Base-by-base conservation (phyloP, 2,113 vertebrate genomes). In the Tiliqua scincoides region DNA sequence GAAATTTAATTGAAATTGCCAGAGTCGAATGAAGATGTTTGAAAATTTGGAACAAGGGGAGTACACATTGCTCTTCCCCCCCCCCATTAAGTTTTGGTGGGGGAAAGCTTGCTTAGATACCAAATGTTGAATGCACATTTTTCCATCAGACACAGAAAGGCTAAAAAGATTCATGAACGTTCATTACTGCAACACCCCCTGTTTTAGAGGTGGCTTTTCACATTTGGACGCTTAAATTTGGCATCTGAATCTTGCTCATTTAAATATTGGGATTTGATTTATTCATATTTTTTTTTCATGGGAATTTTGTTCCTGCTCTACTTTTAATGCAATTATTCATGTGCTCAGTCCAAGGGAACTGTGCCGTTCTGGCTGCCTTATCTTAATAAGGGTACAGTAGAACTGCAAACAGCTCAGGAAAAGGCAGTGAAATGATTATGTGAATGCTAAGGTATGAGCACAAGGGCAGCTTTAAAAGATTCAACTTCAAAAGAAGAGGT, bases 301-400 rank as follows among this genome's bases (percentile, higher is more conserved):
- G 43, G 82, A 84, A 63, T 37, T 62, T 74, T 21, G 15, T 23
- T 48, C 37, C 71, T 62, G 71, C 35, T 63, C 30, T 30, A 43
- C 57, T 43, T 63, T 74, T 83, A 74, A 83, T 83, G 12, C 57
- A 83, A 74, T 62, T 73, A 62, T 83, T 48, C 70, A 74, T 63
- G 70, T 62, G 37, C n/a, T 30, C 82, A 43, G 30, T 40, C 37
- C 9, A 15, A 48, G 57, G 70, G 18, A 73, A 43, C 37, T 48
- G 11, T 63, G 59, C 71, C n/a, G 6, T 84, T 48, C 59, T 43
- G 35, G 57, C 59, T 84, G 71, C 57, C 70, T 74, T 84, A 84
- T 84, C 71, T 84, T 84, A 62, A 84, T 74, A 62, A 74, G 3
- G 82, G 30, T 37, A 63, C 59, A 62, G 57, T 73, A 73, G 59